Base-by-base conservation (phyloP, 1,140 invertebrate species). In the Bombus pascuorum region DNA sequence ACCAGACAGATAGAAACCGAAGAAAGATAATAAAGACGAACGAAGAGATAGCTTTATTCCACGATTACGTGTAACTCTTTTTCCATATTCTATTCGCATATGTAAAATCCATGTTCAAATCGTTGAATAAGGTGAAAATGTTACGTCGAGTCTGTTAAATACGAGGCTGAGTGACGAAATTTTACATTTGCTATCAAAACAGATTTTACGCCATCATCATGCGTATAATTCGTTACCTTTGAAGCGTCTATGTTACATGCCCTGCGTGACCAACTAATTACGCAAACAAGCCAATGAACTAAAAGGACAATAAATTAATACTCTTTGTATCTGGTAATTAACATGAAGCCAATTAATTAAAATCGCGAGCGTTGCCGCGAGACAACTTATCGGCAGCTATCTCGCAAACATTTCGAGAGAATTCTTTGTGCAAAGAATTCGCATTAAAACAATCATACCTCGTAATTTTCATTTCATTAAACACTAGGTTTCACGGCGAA, bases 301-400 rank as follows among this genome's bases (percentile, higher is more conserved):
- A 77, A 85, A 66, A 78, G 39, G 79, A 83, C 65, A 57, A 82
- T 88, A 62, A 89, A 86, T 83, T 89, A 86, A 86, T 65, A 89
- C 57, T 77, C 53, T 79, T 82, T 66, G 80, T 65, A 25, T 57
- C 18, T 47, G 53, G 28, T 86, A 66, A 81, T 66, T 47, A 70
- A 73, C 78, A 15, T 0, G 42, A 44, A 15, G 53, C 59, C 77
- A 22, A 72, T 73, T 73, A 66, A 80, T 73, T 73, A 53, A 80
- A 66, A 53, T 28, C 3, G 22, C 32, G 65, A 15, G 1, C 34
- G 15, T 37, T 34, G 42, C 18, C 2, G 5, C 1, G 53, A 34
- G 44, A 59, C 53, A 8, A 44, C 32, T 44, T n/a, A 8, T 3
- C 42, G 3, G 22, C 4, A 47, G 1, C 37, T 13, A 13, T 82